Evolutionary conservation across 2,113 vertebrate species (phyloP), one percentile per base, ranked within the genome.

Genomic region (Grammatotria lemairii): DNA sequence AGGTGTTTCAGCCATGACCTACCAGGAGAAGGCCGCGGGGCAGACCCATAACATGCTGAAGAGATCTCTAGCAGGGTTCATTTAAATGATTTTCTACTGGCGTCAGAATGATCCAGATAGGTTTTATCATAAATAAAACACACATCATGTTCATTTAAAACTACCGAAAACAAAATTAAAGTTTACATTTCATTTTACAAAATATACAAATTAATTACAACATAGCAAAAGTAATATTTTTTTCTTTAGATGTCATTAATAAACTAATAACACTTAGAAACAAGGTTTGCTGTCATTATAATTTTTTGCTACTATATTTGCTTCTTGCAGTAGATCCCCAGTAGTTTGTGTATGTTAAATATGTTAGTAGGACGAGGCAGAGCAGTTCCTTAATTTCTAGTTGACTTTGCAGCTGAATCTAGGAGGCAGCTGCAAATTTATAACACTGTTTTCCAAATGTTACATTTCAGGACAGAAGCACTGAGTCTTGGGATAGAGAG

Each of bases 281-380:
- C 6, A 42, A 16, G 2, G 8, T 23, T 70, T 42, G 3, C 7
- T 42, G n/a, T 16, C 35, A 42, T 65, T 42, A 42, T 42, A 9
- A 9, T 17, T 16, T 70, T 35, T 65, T 65, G 33, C 33, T 38
- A 65, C n/a, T 65, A 38, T 65, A 65, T 65, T 70, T 45, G 13
- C 65, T 45, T 73, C 65, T 45, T 73, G 38, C 65, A 70, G n/a
- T 42, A 70, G 42, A 70, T 70, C 19, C 60, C 35, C 65, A 23
- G 35, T 42, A 23, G 38, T 16, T 70, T 21, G n/a, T 70, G 35
- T 40, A 40, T 8, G 35, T 14, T 16, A 42, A 70, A 42, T 9
- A 16, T 2, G 1, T 70, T 23, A 0, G n/a, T 68, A 8, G 1
- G 19, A 68, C 0, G 4, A 70, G 13, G n/a, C 35, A 70, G 65